Evolutionary conservation across 2,797 vertebrate genomes (phyloP).

Genomic region (Rhadinocentrus ornatus): DNA sequence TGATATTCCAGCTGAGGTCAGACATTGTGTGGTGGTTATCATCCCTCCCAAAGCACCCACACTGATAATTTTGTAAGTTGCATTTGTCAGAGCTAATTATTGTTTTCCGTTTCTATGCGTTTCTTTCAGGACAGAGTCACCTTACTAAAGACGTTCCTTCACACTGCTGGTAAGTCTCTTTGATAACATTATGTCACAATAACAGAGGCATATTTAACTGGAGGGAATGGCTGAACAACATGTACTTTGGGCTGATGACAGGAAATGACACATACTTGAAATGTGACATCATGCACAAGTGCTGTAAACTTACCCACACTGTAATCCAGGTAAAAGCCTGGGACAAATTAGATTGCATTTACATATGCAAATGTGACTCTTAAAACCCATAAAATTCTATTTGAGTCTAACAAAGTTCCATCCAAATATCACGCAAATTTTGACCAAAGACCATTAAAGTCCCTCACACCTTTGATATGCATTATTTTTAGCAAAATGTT

Average conservation of each 20-base stretch:
- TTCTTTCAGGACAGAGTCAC: constrained; percentile 60
- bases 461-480: neutral
- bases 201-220: neutral
- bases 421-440: too few species aligned
- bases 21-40: neutral
- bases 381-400: neutral
- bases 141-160: constrained; percentile 55
- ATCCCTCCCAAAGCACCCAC: neutral
- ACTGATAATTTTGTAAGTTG: neutral
- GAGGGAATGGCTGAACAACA: neutral
- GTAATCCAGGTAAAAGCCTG: neutral
- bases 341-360: neutral
- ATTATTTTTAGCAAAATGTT: neutral
- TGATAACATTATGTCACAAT: neutral
- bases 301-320: neutral
- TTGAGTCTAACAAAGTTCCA: too few species aligned
- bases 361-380: neutral
- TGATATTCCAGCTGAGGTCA: neutral
- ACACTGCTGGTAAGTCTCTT: constrained; percentile 45
- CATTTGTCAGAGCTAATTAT: constrained; percentile 15
- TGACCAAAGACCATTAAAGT: neutral
- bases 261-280: neutral
- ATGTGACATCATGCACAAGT: neutral
- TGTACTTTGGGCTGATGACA: neutral
- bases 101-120: constrained; percentile 34